Conservation (phyloP, 2,113 vertebrate species). For the Myrmophylax atrothorax region DNA sequence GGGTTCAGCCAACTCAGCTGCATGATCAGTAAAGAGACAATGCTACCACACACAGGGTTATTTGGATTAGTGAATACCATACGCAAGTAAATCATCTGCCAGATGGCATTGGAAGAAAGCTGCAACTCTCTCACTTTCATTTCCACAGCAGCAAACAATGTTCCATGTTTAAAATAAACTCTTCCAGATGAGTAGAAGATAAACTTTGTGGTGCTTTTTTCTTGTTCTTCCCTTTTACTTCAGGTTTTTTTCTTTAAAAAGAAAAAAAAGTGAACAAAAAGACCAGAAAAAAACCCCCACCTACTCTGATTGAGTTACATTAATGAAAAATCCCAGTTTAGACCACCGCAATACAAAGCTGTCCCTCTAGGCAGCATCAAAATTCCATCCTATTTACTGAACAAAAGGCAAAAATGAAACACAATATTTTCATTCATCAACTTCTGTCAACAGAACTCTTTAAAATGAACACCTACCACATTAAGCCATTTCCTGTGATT, state of each 20-base stretch:
- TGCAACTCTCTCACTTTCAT: slow-evolving; percentile 79
- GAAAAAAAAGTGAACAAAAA: not conserved
- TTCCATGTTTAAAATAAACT: slow-evolving; percentile 84
- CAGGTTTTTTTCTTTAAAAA: slow-evolving; percentile 3
- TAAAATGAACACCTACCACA: slow-evolving; percentile 70
- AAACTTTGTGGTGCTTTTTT: slow-evolving; percentile 74
- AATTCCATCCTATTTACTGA: slow-evolving; percentile 55
- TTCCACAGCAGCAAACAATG: slow-evolving; percentile 81
- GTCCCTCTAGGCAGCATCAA: slow-evolving; percentile 63
- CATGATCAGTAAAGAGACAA: slow-evolving; percentile 66
- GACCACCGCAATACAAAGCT: slow-evolving; percentile 67
- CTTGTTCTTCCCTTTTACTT: slow-evolving; percentile 69
- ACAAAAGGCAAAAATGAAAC: slow-evolving; percentile 64
- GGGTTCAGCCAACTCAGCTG: slow-evolving; percentile 76
- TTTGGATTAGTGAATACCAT: slow-evolving; percentile 80
- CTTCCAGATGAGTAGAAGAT: slow-evolving; percentile 87
- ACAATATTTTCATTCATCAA: slow-evolving; percentile 58
- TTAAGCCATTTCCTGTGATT: slow-evolving; percentile 74
- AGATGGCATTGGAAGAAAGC: slow-evolving; percentile 80
- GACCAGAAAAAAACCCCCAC: not conserved
- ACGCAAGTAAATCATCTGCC: slow-evolving; percentile 78
- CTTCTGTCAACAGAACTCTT: slow-evolving; percentile 75
- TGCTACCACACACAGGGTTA: slow-evolving; percentile 76
- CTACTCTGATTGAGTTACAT: slow-evolving; percentile 62
- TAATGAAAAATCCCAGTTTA: slow-evolving; percentile 68